These are phyloP conservation scores for Euura saliciscinereae DNA, from an alignment of 1,140 invertebrate species.

Conservation along the genomic window DNA sequence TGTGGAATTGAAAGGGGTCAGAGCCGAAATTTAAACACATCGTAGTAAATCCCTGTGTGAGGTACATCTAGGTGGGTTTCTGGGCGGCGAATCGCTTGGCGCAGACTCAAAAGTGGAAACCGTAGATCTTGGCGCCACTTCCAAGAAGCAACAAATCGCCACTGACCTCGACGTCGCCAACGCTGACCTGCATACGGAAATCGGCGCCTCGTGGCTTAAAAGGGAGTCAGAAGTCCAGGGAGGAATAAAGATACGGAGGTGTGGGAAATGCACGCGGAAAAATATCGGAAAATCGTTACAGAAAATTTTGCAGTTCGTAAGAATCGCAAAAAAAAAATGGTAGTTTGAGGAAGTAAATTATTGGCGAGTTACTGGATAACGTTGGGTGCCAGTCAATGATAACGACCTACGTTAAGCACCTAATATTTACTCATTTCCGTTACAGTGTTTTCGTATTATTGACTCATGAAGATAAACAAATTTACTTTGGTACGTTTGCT, in stretches of 20 bases:
- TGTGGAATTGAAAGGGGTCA: background rate
- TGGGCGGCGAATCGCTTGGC: background rate
- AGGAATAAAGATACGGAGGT: background rate
- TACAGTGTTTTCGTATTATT: too few relatives aligned
- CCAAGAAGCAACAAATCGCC: slow-evolving; percentile 1
- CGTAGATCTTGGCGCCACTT: slow-evolving; percentile 6
- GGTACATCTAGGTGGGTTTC: background rate
- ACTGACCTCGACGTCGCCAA: background rate
- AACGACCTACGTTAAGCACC: too few relatives aligned
- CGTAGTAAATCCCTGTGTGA: background rate
- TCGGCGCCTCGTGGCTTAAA: background rate
- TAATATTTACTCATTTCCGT: too few relatives aligned
- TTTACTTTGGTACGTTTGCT: too few relatives aligned
- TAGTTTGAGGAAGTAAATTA: too few relatives aligned
- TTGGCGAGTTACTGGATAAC: too few relatives aligned
- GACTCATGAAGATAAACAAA: too few relatives aligned
- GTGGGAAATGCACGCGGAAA: too few relatives aligned
- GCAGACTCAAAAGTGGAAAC: background rate
- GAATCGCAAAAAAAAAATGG: too few relatives aligned
- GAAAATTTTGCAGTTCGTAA: too few relatives aligned
- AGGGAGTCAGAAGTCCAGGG: background rate
- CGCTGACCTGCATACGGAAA: background rate
- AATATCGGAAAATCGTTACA: too few relatives aligned
- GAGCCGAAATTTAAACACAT: background rate
- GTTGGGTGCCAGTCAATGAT: too few relatives aligned